These are phyloP conservation scores for Melieria crassipennis DNA, from an alignment of 2,888 invertebrate species.

Conservation along the genomic window DNA sequence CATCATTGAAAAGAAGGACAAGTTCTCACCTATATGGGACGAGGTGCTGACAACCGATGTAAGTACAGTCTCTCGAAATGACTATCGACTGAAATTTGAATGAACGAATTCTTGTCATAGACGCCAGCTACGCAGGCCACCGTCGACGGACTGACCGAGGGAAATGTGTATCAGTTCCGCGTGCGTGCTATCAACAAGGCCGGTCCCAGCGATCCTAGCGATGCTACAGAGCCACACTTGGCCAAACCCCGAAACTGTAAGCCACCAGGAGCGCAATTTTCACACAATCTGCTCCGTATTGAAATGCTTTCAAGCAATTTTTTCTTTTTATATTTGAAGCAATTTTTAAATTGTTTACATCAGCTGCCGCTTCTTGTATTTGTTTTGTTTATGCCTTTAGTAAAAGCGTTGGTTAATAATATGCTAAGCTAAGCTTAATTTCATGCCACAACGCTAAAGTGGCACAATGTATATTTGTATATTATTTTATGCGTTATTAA, in stretches of 20 bases:
- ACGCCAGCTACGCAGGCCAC: conserved; percentile 82
- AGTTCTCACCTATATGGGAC: conserved; percentile 87
- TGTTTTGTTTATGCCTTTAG: too few relatives aligned
- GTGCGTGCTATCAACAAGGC: conserved; percentile 95
- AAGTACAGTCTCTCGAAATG: conserved; percentile 58
- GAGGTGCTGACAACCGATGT: conserved; percentile 71
- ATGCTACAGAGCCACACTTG: conserved; percentile 85
- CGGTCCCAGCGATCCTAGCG: conserved; percentile 90
- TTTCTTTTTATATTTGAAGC: too few relatives aligned
- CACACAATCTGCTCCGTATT: background rate
- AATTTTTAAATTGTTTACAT: too few relatives aligned
- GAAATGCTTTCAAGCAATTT: background rate
- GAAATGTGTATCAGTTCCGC: conserved; percentile 95
- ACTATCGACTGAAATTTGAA: conserved; percentile 15
- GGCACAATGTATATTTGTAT: too few relatives aligned
- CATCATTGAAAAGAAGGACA: conserved; percentile 89
- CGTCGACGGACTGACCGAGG: conserved; percentile 87
- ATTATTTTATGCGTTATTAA: too few relatives aligned
- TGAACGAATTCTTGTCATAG: conserved; percentile 58
- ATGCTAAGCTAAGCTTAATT: too few relatives aligned
- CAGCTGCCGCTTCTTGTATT: too few relatives aligned
- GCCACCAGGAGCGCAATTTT: too few relatives aligned
- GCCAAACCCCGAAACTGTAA: conserved; percentile 89
- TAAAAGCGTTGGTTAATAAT: too few relatives aligned
- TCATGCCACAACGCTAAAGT: too few relatives aligned